phyloP scores from a whole-genome alignment of 2,888 invertebrate species.

The Laothoe populi region DNA sequence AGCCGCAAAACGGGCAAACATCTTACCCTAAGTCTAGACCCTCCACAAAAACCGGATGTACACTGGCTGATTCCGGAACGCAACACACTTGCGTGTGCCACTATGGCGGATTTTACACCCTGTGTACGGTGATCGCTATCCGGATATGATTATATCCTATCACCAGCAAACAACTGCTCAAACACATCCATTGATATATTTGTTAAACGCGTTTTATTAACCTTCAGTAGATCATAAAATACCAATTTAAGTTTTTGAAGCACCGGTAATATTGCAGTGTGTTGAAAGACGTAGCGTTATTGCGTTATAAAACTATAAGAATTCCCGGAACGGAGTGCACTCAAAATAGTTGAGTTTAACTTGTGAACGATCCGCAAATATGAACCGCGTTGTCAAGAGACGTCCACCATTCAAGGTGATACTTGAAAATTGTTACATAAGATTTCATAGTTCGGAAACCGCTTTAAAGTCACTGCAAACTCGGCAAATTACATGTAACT shows the following conservation, averaged over 20 bases:
- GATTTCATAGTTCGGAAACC: slow-evolving; percentile 20
- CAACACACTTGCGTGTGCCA: too few relatives aligned
- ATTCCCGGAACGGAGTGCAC: slow-evolving; percentile 54
- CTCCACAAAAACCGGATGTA: too few relatives aligned
- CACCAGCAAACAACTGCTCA: neutral
- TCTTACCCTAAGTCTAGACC: too few relatives aligned
- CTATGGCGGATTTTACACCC: too few relatives aligned
- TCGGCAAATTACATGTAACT: slow-evolving; percentile 5
- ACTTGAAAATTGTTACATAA: slow-evolving; percentile 23
- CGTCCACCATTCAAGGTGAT: slow-evolving; percentile 25
- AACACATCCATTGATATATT: neutral
- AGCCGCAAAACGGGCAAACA: too few relatives aligned
- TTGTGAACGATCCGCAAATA: slow-evolving; percentile 52
- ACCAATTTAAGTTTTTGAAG: slow-evolving; percentile 56
- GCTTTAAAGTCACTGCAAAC: slow-evolving; percentile 10
- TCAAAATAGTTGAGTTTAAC: slow-evolving; percentile 60
- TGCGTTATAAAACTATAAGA: slow-evolving; percentile 72
- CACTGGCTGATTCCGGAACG: too few relatives aligned
- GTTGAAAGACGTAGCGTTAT: slow-evolving; percentile 62
- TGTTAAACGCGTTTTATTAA: slow-evolving; percentile 37
- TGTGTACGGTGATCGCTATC: too few relatives aligned
- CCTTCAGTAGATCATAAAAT: slow-evolving; percentile 44
- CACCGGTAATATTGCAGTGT: slow-evolving; percentile 55
- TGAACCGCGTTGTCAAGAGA: slow-evolving; percentile 30
- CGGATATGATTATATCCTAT: too few relatives aligned